Base-by-base conservation (phyloP, 2,797 vertebrate species). In the Hoplostethus atlanticus region DNA sequence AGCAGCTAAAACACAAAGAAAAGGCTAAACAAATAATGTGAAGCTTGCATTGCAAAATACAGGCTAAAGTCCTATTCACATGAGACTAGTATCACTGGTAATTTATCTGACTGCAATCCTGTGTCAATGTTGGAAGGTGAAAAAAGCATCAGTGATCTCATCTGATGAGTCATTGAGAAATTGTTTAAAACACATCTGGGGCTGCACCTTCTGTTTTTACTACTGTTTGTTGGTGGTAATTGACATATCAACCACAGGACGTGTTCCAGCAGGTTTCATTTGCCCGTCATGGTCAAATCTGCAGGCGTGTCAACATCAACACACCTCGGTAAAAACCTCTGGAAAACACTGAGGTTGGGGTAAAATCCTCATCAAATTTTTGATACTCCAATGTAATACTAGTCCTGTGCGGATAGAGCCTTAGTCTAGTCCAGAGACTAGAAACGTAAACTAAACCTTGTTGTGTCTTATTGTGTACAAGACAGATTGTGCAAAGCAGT, bases 401-500 rank as follows among this genome's bases (percentile, higher is more conserved):
- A 44, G 53, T 31, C 25, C 3, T 28, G 40, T 53, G 11, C 5
- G 52, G 64, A 68, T 5, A 64, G 4, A 66, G 52, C 44, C 50
- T 68, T 21, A 59, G 40, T 34, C 16, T 54, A 15, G 34, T 36
- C 46, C 64, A 61, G 38, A 69, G 46, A 42, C 47, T 53, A 59
- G 17, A 64, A 34, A 55, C 30, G 9, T 28, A 0, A 0, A 38
- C 31, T 36, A 6, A 42, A 36, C 21, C 31, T 28, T 28, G 3
- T 28, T 28, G 28, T 11, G 28, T 53, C 46, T 12, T 11, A 50
- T n/a, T 28, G 1, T 56, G 40, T 65, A 40, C 6, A 34, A 30
- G 3, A 44, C 51, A 68, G 6, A 57, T 42, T 38, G 55, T 51
- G 73, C 47, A 63, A 70, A 71, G 42, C 76, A 71, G 58, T n/a